Conservation (phyloP, 2,797 vertebrate genomes). For the Enteromius thamalakanensis region DNA sequence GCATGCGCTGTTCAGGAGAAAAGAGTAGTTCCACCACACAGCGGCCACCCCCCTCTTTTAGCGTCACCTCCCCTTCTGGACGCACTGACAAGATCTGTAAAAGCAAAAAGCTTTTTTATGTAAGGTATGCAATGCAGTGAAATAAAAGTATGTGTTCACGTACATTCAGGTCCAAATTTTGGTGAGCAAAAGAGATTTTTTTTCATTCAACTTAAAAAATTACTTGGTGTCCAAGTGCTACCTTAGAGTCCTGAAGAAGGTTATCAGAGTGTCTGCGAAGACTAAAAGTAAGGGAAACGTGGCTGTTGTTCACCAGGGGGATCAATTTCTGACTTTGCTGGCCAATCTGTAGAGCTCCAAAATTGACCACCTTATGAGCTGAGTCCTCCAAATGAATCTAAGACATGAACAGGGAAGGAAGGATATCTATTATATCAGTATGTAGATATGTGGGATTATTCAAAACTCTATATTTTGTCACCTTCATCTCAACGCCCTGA, state of each 20-base stretch:
- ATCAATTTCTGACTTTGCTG: conserved; percentile 77
- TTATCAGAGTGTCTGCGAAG: conserved; percentile 64
- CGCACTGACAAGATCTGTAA: conserved; percentile 80
- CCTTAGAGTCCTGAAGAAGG: conserved; percentile 77
- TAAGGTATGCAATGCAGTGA: not conserved
- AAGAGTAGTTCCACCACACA: conserved; percentile 81
- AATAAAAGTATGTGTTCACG: conserved; percentile 6
- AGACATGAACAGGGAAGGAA: not conserved
- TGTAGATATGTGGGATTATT: not conserved
- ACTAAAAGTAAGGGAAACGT: conserved; percentile 73
- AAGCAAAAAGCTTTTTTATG: not conserved
- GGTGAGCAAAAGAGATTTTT: not conserved
- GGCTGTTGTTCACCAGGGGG: conserved; percentile 83
- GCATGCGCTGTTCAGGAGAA: conserved; percentile 72
- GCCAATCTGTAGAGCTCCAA: conserved; percentile 79
- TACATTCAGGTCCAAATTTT: not conserved
- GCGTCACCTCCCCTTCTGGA: conserved; percentile 72
- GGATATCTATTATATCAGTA: not conserved
- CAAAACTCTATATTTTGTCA: conserved; percentile 53
- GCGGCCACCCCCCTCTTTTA: conserved; percentile 76
- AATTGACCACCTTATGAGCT: conserved; percentile 76
- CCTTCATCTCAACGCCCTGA: conserved; percentile 85
- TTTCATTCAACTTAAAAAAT: not conserved
- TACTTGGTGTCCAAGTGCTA: conserved; percentile 55
- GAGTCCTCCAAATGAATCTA: conserved; percentile 84